These are phyloP conservation scores for Bergia sp. DNA, from an alignment of 92 coral and sea anemone species.

Conservation along the genomic window DNA sequence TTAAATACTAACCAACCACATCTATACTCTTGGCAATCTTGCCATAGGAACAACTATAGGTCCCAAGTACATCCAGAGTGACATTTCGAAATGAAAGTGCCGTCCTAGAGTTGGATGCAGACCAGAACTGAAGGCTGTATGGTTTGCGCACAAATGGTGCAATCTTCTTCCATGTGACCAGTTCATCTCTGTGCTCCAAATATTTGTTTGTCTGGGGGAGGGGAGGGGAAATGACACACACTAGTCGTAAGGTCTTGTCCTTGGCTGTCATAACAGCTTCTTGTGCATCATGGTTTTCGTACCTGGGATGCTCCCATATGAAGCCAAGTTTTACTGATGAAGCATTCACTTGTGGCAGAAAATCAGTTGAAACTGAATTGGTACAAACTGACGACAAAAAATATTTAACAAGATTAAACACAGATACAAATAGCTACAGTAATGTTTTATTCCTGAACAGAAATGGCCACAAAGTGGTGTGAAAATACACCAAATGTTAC, in stretches of 20 bases:
- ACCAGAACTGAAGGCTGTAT: constrained; percentile 74
- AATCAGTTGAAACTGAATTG: background rate
- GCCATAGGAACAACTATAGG: constrained; percentile 81
- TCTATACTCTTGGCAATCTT: constrained; percentile 59
- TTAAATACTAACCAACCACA: constrained; percentile 71
- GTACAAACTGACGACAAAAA: background rate
- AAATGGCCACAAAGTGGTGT: too few species aligned
- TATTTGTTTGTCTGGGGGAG: constrained; percentile 65
- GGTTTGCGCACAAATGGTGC: constrained; percentile 54
- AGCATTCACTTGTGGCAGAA: constrained; percentile 55
- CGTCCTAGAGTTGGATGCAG: constrained; percentile 63
- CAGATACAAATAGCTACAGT: too few species aligned
- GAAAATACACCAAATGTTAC: too few species aligned
- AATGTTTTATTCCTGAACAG: too few species aligned
- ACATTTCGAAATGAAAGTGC: constrained; percentile 71
- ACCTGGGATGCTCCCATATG: constrained; percentile 75
- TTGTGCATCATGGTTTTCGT: constrained; percentile 61
- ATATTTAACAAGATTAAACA: background rate
- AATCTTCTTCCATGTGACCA: constrained; percentile 77
- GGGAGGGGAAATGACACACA: constrained; percentile 85
- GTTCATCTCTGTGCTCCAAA: constrained; percentile 60
- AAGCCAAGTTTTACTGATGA: constrained; percentile 78
- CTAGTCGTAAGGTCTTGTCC: constrained; percentile 62
- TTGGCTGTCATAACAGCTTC: constrained; percentile 58
- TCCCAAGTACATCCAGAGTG: constrained; percentile 76